These are phyloP conservation scores for Diplodus puntazzo DNA, from an alignment of 2,797 vertebrate species.

Conservation along the genomic window DNA sequence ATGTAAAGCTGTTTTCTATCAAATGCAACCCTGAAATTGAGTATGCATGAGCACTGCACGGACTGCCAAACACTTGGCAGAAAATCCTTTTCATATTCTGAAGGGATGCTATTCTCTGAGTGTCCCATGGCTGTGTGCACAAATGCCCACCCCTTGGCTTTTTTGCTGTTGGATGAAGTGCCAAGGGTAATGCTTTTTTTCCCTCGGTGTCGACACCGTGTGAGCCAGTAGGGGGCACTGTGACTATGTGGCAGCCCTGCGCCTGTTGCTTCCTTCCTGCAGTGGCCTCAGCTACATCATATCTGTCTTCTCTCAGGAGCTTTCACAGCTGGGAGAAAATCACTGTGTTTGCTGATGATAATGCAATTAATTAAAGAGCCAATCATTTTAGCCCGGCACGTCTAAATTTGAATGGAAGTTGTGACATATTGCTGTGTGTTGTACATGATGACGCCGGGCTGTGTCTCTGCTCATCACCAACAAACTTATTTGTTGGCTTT, in stretches of 20 bases:
- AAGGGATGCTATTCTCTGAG: conserved; percentile 71
- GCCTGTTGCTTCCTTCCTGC: conserved; percentile 76
- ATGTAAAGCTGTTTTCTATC: conserved; percentile 80
- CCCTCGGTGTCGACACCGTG: neutral
- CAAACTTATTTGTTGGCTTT: conserved; percentile 55
- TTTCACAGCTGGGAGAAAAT: conserved; percentile 77
- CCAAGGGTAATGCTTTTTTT: conserved; percentile 52
- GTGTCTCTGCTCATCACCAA: conserved; percentile 58
- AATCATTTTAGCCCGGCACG: conserved; percentile 79
- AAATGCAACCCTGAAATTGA: conserved; percentile 77
- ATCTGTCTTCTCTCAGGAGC: conserved; percentile 82
- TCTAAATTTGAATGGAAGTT: conserved; percentile 76
- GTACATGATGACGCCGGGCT: conserved; percentile 49
- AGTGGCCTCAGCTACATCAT: conserved; percentile 73
- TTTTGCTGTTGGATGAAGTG: conserved; percentile 62
- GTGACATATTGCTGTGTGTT: conserved; percentile 70
- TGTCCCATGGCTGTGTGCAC: conserved; percentile 72
- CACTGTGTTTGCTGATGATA: conserved; percentile 85
- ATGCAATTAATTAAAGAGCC: conserved; percentile 85
- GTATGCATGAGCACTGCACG: conserved; percentile 76
- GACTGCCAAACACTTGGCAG: conserved; percentile 76
- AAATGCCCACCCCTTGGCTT: conserved; percentile 65
- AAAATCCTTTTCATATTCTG: conserved; percentile 73
- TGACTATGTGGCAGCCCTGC: conserved; percentile 69
- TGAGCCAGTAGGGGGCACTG: conserved; percentile 78